These are phyloP conservation scores for Cheumatopsyche charites DNA, from an alignment of 1,140 invertebrate species.

Conservation along the genomic window DNA sequence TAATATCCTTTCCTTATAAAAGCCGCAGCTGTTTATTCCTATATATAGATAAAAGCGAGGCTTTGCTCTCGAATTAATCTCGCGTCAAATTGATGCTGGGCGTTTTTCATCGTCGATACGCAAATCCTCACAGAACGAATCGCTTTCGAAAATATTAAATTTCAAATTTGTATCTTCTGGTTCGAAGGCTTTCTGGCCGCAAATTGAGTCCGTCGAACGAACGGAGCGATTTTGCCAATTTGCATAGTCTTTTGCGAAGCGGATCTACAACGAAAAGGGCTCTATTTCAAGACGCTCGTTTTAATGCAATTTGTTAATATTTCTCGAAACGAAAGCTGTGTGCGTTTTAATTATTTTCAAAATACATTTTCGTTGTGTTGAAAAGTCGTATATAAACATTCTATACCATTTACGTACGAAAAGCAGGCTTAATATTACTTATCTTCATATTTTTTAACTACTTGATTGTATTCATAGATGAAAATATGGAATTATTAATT, in stretches of 20 bases:
- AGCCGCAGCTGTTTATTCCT: too few species aligned
- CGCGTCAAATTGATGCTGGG: neutral
- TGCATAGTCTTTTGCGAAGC: conserved; percentile 1
- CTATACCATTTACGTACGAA: too few species aligned
- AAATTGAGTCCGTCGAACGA: neutral
- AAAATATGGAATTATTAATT: too few species aligned
- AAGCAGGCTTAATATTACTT: too few species aligned
- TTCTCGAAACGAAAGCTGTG: too few species aligned
- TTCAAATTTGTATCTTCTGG: conserved; percentile 1
- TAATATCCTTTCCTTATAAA: too few species aligned
- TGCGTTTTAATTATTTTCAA: too few species aligned
- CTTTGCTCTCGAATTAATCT: conserved; percentile 8
- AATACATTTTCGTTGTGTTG: too few species aligned
- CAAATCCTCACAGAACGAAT: neutral
- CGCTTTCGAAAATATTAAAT: neutral
- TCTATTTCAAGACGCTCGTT: neutral
- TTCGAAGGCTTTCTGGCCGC: neutral
- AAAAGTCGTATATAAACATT: too few species aligned
- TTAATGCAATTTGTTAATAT: too few species aligned
- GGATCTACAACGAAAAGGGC: neutral
- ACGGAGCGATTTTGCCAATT: conserved; percentile 11
- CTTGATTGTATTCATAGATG: too few species aligned
- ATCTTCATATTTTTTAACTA: too few species aligned
- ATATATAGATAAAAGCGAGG: neutral
- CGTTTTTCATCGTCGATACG: neutral